Evolutionary conservation across 2,888 invertebrate genomes (phyloP).

Genomic region (Macrosiphum euphorbiae): DNA sequence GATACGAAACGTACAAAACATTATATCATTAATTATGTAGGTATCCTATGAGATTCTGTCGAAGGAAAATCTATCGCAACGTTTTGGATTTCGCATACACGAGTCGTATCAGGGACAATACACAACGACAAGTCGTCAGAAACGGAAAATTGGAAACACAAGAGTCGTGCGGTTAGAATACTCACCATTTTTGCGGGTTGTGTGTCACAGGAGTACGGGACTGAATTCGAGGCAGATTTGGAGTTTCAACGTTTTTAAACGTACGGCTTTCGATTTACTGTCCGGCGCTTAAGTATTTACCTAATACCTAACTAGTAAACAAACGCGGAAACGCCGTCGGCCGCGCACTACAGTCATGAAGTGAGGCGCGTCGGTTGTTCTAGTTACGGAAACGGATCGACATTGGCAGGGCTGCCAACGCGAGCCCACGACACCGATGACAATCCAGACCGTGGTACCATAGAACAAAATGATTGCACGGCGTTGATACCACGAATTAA

Average conservation of each 20-base stretch:
- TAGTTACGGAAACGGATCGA: slow-evolving; percentile 36
- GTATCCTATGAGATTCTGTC: not conserved
- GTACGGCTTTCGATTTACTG: not conserved
- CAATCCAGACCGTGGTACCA: too few species aligned
- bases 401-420: slow-evolving; percentile 27
- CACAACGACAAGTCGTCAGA: not conserved
- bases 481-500: too few species aligned
- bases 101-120: not conserved
- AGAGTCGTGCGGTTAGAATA: not conserved
- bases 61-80: not conserved
- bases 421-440: not conserved
- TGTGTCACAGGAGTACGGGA: not conserved
- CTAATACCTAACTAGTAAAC: slow-evolving; percentile 31
- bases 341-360: not conserved
- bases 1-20: not conserved
- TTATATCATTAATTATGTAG: not conserved
- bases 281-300: not conserved
- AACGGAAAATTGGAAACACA: not conserved
- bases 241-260: not conserved
- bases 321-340: not conserved
- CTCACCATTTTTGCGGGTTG: slow-evolving; percentile 38
- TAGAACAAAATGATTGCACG: too few species aligned
- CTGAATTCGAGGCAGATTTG: not conserved
- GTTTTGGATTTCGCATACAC: not conserved
- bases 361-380: not conserved